Base-by-base conservation (phyloP, 2,888 invertebrate species). In the Acanthopleura granulata region DNA sequence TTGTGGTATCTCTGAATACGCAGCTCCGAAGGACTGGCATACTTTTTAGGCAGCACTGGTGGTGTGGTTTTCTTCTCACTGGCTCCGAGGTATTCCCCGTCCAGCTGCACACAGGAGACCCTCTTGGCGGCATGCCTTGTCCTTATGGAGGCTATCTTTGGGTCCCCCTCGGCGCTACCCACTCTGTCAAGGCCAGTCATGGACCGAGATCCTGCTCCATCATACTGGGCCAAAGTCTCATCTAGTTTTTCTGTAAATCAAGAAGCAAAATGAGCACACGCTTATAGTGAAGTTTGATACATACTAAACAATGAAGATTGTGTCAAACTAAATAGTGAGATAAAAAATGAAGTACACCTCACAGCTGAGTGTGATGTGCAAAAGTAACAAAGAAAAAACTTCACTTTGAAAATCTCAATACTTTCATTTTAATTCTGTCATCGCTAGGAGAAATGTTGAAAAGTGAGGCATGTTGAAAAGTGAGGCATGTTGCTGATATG, bases 71-170 rank as follows among this genome's bases (percentile, higher is more conserved):
- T 29, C 14, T 66, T 49, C 9, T 49, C n/a, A 49, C 27, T 25
- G 11, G 22, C 40, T 16, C 40, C 22, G n/a, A 57, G 11, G 18
- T 72, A 49, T 29, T 84, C 77, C 70, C 82, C 81, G 25, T 85
- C 83, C 22, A 85, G 77, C 72, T 85, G 86, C 1, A 85, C 79
- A 81, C 84, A 84, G 0, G 86, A 86, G 27, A 88, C 83, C 16
- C 87, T 80, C 78, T 87, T 86, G 49, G 87, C 82, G 71, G 86
- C 82, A 79, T 88, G 97, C 57, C 97, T 93, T 81, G 95, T 95
- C 81, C 97, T 93, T 84, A 98, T 97, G 78, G 97, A 97, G 11
- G 97, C 97, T 57, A 97, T 96, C 87, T 97, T 94, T 72, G 79
- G 85, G 70, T 88, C 86, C 25, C 82, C 80, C 4, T 71, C n/a